Conservation (phyloP, 30 jellyfish, hydroid and myxozoan species). For the Pelagia noctiluca region DNA sequence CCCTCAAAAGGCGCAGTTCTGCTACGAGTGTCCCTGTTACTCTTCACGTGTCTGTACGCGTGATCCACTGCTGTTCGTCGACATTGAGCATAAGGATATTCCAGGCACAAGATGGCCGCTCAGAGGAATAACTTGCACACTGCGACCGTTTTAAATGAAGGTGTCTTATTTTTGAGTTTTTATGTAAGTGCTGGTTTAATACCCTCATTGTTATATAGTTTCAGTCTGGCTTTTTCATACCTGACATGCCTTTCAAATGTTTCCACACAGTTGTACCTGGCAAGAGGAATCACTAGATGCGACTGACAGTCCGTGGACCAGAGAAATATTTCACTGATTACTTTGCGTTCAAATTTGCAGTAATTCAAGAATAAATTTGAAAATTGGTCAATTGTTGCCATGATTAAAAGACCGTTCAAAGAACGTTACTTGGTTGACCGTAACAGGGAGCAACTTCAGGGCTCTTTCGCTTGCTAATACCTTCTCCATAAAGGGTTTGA, state of each 20-base stretch:
- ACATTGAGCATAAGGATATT: constrained; percentile 80
- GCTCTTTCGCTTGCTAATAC: no score
- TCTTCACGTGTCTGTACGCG: constrained; percentile 59
- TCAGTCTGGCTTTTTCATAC: not conserved
- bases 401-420: no score
- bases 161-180: not conserved
- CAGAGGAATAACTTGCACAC: constrained; percentile 77
- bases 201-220: no score
- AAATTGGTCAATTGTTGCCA: no score
- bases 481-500: no score
- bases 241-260: not conserved
- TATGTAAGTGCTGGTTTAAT: not conserved
- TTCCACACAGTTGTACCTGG: not conserved
- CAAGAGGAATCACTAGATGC: not conserved
- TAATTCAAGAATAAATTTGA: no score
- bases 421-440: no score
- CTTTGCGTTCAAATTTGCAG: no score
- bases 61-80: constrained; percentile 64
- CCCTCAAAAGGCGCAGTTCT: constrained; percentile 46
- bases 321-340: not conserved
- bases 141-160: constrained; percentile 63
- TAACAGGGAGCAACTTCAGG: no score
- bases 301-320: not conserved
- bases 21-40: constrained; percentile 81
- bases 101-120: constrained; percentile 80